Evolutionary conservation across 2,113 vertebrate genomes (phyloP), one percentile per base, ranked within the genome.

Genomic region (Prolemur simus): DNA sequence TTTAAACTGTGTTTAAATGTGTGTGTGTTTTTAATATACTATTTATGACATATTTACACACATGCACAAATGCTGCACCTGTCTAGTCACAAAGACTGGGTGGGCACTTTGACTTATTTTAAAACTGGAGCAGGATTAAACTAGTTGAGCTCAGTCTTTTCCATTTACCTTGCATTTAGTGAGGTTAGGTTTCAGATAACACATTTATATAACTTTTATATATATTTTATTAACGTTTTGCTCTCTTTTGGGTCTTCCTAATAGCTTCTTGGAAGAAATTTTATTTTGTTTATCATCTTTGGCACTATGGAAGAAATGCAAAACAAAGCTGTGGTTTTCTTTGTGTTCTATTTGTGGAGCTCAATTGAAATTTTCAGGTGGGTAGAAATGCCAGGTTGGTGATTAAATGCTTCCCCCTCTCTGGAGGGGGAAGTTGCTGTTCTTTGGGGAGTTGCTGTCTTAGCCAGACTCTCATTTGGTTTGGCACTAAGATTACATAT

Each of bases 261-360:
- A 95, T 91, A 99, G 99, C 91, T 99, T 81, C 91, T 99, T 94
- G 99, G 99, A 94, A 99, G 99, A 96, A 99, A 99, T 97, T 99
- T 99, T 4, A 95, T 99, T 97, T 98, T 99, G 97, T 99, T 99
- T 97, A 98, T 99, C 86, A 97, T 99, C 97, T 98, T 99, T 8
- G 99, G 99, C 29, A 99, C 98, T 77, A 42, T 99, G 97, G 99
- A 99, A 95, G 99, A 99, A 98, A 99, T 99, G 99, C 99, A 99
- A 76, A 99, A 98, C 98, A 99, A 98, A 97, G 98, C 99, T 17
- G 99, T 99, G 52, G 99, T 99, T 69, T 99, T 99, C 98, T 99
- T 99, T n/a, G 60, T 99, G 64, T 99, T 99, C 98, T 99, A 99
- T 95, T 81, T 98, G 42, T 99, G 99, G 99, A 99, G 99, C 23